Conservation (phyloP, 2,888 invertebrate species). For the Spialia ferax region DNA sequence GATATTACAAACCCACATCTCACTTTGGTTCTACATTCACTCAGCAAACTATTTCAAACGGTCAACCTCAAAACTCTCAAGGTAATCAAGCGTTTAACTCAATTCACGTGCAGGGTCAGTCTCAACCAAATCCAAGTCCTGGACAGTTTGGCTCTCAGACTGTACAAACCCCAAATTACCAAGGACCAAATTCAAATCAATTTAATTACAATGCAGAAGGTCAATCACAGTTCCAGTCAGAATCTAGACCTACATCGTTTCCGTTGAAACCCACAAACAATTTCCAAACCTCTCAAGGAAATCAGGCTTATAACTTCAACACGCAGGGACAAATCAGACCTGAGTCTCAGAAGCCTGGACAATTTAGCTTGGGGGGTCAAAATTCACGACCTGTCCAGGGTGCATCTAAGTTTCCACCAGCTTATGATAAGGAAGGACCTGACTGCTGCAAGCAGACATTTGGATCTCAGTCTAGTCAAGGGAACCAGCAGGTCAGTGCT, state of each 20-base stretch:
- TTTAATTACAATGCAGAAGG: background rate
- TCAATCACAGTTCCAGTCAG: background rate
- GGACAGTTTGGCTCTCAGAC: slow-evolving; percentile 4
- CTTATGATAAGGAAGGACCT: slow-evolving; percentile 1
- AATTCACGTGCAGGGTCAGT: background rate
- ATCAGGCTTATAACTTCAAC: background rate
- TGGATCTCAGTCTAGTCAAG: slow-evolving; percentile 40
- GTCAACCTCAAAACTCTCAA: slow-evolving; percentile 15
- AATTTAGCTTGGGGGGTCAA: slow-evolving; percentile 45
- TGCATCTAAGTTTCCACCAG: slow-evolving; percentile 30
- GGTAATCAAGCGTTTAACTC: slow-evolving; percentile 8
- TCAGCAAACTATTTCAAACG: background rate
- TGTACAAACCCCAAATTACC: background rate
- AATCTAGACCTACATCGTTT: background rate
- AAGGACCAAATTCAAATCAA: slow-evolving; percentile 3
- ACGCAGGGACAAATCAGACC: background rate
- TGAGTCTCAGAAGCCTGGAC: slow-evolving; percentile 23
- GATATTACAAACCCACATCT: slow-evolving; percentile 1
- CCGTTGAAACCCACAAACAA: background rate
- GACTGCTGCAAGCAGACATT: slow-evolving; percentile 10
- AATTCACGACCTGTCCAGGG: slow-evolving; percentile 21
- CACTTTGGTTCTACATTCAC: slow-evolving; percentile 19
- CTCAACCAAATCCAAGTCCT: background rate
- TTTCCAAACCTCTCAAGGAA: slow-evolving; percentile 1
- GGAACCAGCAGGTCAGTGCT: background rate